A percentile compares a stretch with the other conserved stretches of the same genome.
phyloP scores from a whole-genome alignment of 2,113 vertebrate species.

The Barnardius zonarius region DNA sequence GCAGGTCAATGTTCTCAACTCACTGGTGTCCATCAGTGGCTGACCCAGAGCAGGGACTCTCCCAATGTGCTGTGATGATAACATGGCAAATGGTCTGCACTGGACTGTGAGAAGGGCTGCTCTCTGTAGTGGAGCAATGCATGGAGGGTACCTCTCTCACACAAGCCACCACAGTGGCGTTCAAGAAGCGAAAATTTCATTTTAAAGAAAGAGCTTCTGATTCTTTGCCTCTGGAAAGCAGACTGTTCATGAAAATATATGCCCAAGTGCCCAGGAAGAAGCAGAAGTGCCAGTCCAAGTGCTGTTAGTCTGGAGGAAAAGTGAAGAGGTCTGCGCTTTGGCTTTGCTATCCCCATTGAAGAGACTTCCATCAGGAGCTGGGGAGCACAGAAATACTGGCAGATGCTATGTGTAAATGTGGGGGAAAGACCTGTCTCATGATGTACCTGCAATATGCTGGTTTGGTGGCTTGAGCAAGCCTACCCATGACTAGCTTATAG shows the following conservation, averaged over 20 bases:
- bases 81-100: too few species aligned
- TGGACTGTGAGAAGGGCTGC: not conserved
- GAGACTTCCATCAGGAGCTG: not conserved
- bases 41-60: not conserved
- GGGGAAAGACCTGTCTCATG: not conserved
- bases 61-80: too few species aligned
- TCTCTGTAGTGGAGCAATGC: rapidly evolving
- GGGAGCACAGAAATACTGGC: not conserved
- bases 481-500: not conserved
- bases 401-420: not conserved
- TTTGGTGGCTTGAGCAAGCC: not conserved
- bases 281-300: not conserved
- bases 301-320: not conserved
- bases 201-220: not conserved
- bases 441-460: too few species aligned
- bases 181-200: not conserved
- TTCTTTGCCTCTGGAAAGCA: not conserved
- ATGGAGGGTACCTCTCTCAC: not conserved
- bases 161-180: not conserved
- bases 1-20: not conserved
- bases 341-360: not conserved
- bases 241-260: too few species aligned
- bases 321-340: not conserved
- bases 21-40: not conserved
- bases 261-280: not conserved